These are phyloP conservation scores for Chrysotoxum bicinctum DNA, from an alignment of 2,888 invertebrate species.

Conservation along the genomic window DNA sequence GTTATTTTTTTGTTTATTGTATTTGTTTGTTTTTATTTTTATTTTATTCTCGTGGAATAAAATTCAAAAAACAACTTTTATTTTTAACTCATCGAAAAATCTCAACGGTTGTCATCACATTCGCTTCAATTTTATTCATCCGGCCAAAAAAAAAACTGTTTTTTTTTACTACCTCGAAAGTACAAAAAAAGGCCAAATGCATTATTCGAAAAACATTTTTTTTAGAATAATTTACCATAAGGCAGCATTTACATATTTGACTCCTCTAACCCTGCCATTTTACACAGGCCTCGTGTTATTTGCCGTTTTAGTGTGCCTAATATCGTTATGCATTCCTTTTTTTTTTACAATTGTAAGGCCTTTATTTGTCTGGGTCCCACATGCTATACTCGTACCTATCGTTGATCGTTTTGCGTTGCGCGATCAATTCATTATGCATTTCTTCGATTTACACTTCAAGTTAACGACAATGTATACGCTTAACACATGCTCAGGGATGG, in stretches of 20 bases:
- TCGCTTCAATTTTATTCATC: slow-evolving; percentile 13
- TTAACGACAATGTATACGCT: slow-evolving; percentile 36
- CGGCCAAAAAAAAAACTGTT: not conserved
- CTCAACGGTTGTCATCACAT: not conserved
- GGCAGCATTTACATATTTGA: slow-evolving; percentile 61
- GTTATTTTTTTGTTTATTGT: not conserved
- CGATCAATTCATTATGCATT: slow-evolving; percentile 70
- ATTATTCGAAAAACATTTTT: slow-evolving; percentile 32
- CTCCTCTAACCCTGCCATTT: slow-evolving; percentile 57
- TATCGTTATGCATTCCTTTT: slow-evolving; percentile 48
- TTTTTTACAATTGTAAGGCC: slow-evolving; percentile 28
- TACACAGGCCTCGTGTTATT: slow-evolving; percentile 18
- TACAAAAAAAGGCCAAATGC: not conserved
- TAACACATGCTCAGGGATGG: slow-evolving; percentile 32
- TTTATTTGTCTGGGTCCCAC: not conserved
- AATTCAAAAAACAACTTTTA: not conserved
- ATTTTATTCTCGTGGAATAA: not conserved
- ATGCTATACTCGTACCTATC: not conserved
- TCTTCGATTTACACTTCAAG: slow-evolving; percentile 57
- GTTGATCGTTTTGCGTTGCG: slow-evolving; percentile 48
- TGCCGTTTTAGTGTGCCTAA: slow-evolving; percentile 27
- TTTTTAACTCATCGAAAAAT: not conserved
- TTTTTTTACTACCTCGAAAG: slow-evolving; percentile 11
- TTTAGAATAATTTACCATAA: slow-evolving; percentile 48
- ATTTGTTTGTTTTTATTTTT: not conserved